phyloP scores from a whole-genome alignment of 2,113 vertebrate genomes.

The Sceloporus tristichus region DNA sequence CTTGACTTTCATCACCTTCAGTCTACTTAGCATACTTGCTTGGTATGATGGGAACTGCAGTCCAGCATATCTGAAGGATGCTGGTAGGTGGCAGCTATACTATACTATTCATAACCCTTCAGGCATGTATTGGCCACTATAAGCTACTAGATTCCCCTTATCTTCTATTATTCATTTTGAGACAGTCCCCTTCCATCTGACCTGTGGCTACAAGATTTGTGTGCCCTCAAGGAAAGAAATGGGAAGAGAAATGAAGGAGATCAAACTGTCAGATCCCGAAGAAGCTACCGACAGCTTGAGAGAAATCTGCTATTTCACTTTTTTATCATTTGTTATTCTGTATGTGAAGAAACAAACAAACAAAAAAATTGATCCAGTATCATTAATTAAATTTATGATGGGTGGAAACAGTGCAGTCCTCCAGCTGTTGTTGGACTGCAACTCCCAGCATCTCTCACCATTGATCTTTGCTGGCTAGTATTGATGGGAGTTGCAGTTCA shows the following conservation, averaged over 20 bases:
- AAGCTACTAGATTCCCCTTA: not conserved
- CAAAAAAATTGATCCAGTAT: not conserved
- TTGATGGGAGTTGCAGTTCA: too few relatives aligned
- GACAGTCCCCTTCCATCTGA: too few relatives aligned
- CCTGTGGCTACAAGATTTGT: not conserved
- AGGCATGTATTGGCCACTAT: not conserved
- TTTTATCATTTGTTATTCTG: not conserved
- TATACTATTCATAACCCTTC: not conserved
- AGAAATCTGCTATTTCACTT: not conserved
- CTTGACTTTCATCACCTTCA: not conserved
- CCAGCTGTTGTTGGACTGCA: too few relatives aligned
- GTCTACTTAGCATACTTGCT: not conserved
- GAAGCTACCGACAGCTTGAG: not conserved
- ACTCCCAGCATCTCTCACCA: too few relatives aligned
- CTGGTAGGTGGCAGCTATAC: not conserved
- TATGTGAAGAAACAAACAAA: not conserved
- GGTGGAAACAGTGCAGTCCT: too few relatives aligned
- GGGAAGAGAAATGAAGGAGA: not conserved
- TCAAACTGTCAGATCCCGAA: not conserved
- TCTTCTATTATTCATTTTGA: too few relatives aligned
- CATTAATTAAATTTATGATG: not conserved
- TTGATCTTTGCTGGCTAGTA: too few relatives aligned
- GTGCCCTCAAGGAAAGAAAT: not conserved
- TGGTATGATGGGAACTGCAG: not conserved
- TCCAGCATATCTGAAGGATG: not conserved